phyloP scores from a whole-genome alignment of 2,113 vertebrate species.

The Megalops atlanticus region DNA sequence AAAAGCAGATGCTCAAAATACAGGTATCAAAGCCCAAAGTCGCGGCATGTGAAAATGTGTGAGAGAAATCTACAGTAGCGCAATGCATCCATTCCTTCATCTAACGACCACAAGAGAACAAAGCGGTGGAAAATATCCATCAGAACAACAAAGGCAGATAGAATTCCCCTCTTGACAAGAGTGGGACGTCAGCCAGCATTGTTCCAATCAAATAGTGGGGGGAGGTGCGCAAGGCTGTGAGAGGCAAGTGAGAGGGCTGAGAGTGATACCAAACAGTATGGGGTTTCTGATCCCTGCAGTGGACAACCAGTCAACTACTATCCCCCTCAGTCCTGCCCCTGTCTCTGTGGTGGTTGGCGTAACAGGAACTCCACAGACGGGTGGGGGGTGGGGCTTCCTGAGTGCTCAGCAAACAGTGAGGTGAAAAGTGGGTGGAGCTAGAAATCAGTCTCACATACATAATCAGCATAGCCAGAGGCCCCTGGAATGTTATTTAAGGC shows the following conservation, averaged over 20 bases:
- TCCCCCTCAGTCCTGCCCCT: slow-evolving; percentile 20
- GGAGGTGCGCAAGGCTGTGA: neutral
- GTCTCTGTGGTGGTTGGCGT: neutral
- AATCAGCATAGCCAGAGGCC: too few relatives aligned
- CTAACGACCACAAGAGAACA: slow-evolving; percentile 21
- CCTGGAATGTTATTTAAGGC: too few relatives aligned
- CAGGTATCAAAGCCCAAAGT: neutral
- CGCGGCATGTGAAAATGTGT: neutral
- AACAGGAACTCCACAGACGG: neutral
- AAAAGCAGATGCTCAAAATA: neutral
- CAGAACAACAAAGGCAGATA: slow-evolving; percentile 46
- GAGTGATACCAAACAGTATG: slow-evolving; percentile 4
- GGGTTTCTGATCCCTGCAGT: slow-evolving; percentile 9
- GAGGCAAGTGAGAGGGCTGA: neutral
- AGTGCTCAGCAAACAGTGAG: neutral
- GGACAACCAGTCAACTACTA: slow-evolving; percentile 17
- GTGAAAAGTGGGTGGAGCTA: neutral
- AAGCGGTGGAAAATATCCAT: slow-evolving; percentile 44
- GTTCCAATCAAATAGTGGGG: slow-evolving; percentile 31
- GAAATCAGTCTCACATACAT: too few relatives aligned
- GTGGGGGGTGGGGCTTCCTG: neutral
- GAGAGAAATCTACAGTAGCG: neutral
- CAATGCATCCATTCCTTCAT: neutral
- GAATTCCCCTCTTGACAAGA: slow-evolving; percentile 43
- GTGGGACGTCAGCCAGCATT: slow-evolving; percentile 46